Percentiles rank a stretch among this genome's conserved stretches.
These are phyloP conservation scores for Alitta virens DNA, from an alignment of 2,888 invertebrate species.

Conservation along the genomic window DNA sequence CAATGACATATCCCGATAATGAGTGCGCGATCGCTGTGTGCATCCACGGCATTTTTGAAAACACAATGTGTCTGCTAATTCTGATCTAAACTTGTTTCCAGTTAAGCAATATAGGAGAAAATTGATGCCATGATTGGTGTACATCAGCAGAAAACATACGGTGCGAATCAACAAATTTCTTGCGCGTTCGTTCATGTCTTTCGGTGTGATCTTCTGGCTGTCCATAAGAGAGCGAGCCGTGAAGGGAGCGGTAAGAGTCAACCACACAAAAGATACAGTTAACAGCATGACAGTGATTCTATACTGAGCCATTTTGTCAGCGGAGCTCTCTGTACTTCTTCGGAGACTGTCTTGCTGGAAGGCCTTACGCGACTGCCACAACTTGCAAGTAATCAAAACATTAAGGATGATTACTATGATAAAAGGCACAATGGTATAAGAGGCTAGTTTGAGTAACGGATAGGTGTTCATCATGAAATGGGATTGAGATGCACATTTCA, in stretches of 20 bases:
- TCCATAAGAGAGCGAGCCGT: conserved; percentile 1
- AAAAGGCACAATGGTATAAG: conserved; percentile 45
- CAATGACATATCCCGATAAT: background rate
- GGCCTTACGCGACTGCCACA: background rate
- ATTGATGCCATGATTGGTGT: conserved; percentile 27
- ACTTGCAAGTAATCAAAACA: conserved; percentile 34
- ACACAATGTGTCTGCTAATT: conserved; percentile 5
- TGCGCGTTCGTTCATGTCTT: background rate
- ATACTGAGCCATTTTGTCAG: conserved; percentile 11
- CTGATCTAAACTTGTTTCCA: conserved; percentile 21
- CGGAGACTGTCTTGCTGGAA: background rate
- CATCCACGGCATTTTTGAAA: background rate
- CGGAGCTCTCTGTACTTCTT: background rate
- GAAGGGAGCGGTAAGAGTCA: conserved; percentile 24
- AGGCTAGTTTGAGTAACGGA: conserved; percentile 38
- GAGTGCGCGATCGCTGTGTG: background rate
- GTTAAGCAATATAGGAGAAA: conserved; percentile 28
- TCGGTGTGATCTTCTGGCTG: background rate
- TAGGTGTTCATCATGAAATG: conserved; percentile 34
- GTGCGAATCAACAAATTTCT: conserved; percentile 10
- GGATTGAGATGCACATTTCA: background rate
- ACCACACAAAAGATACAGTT: conserved; percentile 27
- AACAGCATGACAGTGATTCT: conserved; percentile 26
- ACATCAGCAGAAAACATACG: conserved; percentile 24
- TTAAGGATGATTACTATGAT: conserved; percentile 41